Evolutionary conservation across 2,888 invertebrate genomes (phyloP).

Genomic region (Cremastobaeus sp.): DNA sequence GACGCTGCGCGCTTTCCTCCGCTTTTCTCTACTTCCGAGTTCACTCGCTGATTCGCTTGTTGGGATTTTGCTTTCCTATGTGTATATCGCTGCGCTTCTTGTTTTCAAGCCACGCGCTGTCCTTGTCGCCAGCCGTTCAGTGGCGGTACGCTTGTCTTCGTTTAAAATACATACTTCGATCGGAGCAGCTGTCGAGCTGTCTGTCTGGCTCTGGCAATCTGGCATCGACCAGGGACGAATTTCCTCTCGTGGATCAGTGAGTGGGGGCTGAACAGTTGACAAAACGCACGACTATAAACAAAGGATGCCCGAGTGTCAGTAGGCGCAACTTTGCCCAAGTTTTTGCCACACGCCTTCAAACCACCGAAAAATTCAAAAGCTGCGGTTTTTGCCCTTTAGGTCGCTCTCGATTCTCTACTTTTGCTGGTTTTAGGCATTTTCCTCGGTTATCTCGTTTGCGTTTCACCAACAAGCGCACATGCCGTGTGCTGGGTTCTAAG

Average conservation of each 20-base stretch:
- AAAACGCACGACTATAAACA: slow-evolving; percentile 9
- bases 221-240: slow-evolving; percentile 50
- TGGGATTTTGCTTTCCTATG: slow-evolving; percentile 12
- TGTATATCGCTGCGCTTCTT: slow-evolving; percentile 33
- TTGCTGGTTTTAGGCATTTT: too few species aligned
- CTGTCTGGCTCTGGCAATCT: too few species aligned
- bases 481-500: too few species aligned
- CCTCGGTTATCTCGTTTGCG: too few species aligned
- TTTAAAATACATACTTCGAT: slow-evolving; percentile 40
- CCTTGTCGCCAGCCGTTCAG: slow-evolving; percentile 9
- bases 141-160: slow-evolving; percentile 10
- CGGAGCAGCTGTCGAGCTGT: slow-evolving; percentile 58
- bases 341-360: too few species aligned
- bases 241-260: slow-evolving; percentile 15
- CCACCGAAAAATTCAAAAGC: too few species aligned
- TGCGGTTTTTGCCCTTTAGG: too few species aligned
- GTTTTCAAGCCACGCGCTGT: slow-evolving; percentile 40
- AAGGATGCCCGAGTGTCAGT: too few species aligned
- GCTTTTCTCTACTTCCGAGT: background rate
- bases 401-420: too few species aligned
- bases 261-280: background rate
- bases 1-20: slow-evolving; percentile 15
- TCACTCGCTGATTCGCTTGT: slow-evolving; percentile 4
- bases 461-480: too few species aligned
- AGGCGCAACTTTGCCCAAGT: too few species aligned